Conservation (phyloP, 2,113 vertebrate species). For the Varanus salvator region DNA sequence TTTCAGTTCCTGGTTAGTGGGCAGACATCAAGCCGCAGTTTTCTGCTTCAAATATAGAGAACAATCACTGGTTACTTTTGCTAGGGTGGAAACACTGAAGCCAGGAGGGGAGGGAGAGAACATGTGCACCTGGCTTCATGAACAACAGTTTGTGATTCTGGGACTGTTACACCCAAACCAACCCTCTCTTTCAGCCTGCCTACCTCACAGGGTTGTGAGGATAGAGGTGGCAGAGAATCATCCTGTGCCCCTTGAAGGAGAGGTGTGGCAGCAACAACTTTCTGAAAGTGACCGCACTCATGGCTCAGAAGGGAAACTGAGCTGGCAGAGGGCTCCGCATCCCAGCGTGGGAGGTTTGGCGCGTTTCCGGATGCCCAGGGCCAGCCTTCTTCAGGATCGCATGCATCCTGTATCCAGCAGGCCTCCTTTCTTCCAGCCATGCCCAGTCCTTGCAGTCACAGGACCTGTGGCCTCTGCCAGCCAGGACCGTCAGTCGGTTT, state of each 20-base stretch:
- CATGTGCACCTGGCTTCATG: no score
- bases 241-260: background rate
- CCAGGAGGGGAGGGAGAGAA: background rate
- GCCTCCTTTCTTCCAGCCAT: background rate
- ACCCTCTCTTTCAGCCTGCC: background rate
- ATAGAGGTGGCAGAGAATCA: no score
- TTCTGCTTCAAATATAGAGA: background rate
- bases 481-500: background rate
- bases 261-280: background rate
- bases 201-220: background rate
- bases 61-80: background rate
- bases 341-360: no score
- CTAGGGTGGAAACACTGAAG: background rate
- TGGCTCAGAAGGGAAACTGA: background rate
- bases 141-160: background rate
- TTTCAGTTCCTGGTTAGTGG: background rate
- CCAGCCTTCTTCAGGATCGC: background rate
- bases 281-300: background rate
- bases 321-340: background rate
- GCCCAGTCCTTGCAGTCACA: background rate
- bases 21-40: background rate
- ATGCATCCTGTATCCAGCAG: background rate
- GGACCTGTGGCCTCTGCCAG: background rate
- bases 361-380: accelerated
- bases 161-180: background rate